A percentile compares a stretch with the other conserved stretches of the same genome.
These are phyloP conservation scores for Euleptes europaea DNA, from an alignment of 2,113 vertebrate species.

Conservation along the genomic window DNA sequence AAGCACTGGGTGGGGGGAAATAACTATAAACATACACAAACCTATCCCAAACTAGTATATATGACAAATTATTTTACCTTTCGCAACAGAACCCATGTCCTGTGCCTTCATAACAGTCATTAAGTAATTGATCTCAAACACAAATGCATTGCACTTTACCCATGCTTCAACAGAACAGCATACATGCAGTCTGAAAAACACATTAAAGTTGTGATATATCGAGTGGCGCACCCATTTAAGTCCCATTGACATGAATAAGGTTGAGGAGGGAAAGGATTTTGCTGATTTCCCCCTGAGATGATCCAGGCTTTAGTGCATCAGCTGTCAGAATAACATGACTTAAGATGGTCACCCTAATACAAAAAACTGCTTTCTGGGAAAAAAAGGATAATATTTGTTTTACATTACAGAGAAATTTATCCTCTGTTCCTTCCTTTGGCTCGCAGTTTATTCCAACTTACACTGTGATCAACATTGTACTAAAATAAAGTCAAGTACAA, in stretches of 20 bases:
- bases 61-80: background rate
- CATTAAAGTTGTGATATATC: background rate
- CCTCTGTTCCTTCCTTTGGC: constrained; percentile 84
- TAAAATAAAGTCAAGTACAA: constrained; percentile 93
- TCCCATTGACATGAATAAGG: background rate
- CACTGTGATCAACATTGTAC: constrained; percentile 95
- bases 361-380: constrained; percentile 62
- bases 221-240: constrained; percentile 12
- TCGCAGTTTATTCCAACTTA: constrained; percentile 94
- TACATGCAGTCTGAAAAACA: background rate
- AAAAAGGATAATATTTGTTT: constrained; percentile 70
- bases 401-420: constrained; percentile 70
- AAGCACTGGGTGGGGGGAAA: background rate
- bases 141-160: background rate
- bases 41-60: background rate
- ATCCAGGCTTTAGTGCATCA: constrained; percentile 44
- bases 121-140: background rate
- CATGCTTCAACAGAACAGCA: background rate
- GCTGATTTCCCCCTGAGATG: constrained; percentile 30
- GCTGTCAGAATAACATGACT: constrained; percentile 54
- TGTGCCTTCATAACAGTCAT: background rate
- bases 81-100: background rate
- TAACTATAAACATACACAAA: background rate
- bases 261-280: background rate
- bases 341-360: constrained; percentile 52